Evolutionary conservation across 1,140 invertebrate species (phyloP).

Genomic region (Pseudomyrmex flavicornis): DNA sequence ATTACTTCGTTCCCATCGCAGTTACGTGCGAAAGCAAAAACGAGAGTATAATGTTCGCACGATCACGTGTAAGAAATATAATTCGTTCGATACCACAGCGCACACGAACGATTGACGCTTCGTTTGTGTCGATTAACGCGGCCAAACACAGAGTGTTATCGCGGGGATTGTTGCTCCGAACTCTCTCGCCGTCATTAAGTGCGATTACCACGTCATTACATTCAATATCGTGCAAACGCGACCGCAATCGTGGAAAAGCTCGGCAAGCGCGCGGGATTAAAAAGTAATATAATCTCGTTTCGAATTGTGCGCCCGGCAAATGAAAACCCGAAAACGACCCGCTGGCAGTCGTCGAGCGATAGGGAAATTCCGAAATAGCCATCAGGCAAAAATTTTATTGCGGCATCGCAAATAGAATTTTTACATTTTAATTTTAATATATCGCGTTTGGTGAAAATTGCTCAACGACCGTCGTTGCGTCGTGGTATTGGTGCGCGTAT

Average conservation of each 20-base stretch:
- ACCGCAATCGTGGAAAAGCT: conserved; percentile 34
- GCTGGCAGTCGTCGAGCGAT: not conserved
- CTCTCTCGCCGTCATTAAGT: conserved; percentile 37
- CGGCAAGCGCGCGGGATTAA: conserved; percentile 40
- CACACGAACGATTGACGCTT: conserved; percentile 20
- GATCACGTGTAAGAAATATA: not conserved
- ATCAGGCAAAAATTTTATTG: conserved; percentile 37
- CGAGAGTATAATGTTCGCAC: not conserved
- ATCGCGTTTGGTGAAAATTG: not conserved
- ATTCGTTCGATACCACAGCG: conserved; percentile 4
- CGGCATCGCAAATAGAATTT: conserved; percentile 33
- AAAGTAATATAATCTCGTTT: conserved; percentile 55
- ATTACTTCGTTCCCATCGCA: conserved; percentile 74
- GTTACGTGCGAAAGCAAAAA: conserved; percentile 38
- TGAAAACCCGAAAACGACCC: conserved; percentile 41
- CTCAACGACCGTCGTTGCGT: not conserved
- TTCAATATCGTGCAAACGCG: conserved; percentile 21
- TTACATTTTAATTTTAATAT: conserved; percentile 41
- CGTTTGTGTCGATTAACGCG: conserved; percentile 11
- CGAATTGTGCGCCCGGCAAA: conserved; percentile 28
- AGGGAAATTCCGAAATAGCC: conserved; percentile 37
- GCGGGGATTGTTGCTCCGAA: conserved; percentile 11
- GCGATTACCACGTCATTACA: conserved; percentile 33
- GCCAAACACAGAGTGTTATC: not conserved
- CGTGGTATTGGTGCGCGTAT: conserved; percentile 23